These are phyloP conservation scores for Megaleporinus macrocephalus DNA, from an alignment of 2,113 vertebrate genomes.

Conservation along the genomic window DNA sequence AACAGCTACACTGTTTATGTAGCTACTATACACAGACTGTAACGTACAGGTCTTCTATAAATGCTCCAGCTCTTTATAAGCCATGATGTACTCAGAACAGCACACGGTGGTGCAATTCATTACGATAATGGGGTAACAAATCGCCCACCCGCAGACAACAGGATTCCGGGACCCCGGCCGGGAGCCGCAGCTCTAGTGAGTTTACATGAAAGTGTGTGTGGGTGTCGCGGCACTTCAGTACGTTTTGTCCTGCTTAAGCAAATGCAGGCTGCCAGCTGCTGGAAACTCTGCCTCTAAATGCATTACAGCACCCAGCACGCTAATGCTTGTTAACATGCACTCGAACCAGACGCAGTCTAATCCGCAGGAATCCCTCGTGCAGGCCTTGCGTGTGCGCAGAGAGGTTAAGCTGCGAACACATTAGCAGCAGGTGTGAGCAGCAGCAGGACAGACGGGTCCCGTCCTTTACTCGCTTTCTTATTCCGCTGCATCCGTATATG, in stretches of 20 bases:
- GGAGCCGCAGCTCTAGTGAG: too few relatives aligned
- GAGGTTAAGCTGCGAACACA: neutral
- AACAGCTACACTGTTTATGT: too few relatives aligned
- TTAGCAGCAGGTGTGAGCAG: constrained; percentile 2
- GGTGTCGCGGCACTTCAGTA: too few relatives aligned
- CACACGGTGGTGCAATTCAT: too few relatives aligned
- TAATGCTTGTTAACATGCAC: constrained; percentile 10
- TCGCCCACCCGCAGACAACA: too few relatives aligned
- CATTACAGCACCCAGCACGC: neutral
- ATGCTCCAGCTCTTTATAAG: too few relatives aligned
- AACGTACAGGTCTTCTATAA: too few relatives aligned
- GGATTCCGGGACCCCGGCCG: too few relatives aligned
- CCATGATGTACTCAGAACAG: too few relatives aligned
- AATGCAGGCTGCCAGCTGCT: neutral
- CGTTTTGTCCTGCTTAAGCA: neutral
- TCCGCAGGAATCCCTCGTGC: neutral
- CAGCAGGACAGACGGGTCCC: neutral
- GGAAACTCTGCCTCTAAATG: neutral
- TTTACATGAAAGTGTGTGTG: too few relatives aligned
- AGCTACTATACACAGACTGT: too few relatives aligned
- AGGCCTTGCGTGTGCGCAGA: neutral
- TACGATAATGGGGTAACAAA: too few relatives aligned
- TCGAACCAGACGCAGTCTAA: neutral
- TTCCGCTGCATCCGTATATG: neutral
- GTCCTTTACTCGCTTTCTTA: neutral